Evolutionary conservation across 2,113 vertebrate genomes (phyloP), one percentile per base, ranked within the genome.

Genomic region (Grantiella picta): DNA sequence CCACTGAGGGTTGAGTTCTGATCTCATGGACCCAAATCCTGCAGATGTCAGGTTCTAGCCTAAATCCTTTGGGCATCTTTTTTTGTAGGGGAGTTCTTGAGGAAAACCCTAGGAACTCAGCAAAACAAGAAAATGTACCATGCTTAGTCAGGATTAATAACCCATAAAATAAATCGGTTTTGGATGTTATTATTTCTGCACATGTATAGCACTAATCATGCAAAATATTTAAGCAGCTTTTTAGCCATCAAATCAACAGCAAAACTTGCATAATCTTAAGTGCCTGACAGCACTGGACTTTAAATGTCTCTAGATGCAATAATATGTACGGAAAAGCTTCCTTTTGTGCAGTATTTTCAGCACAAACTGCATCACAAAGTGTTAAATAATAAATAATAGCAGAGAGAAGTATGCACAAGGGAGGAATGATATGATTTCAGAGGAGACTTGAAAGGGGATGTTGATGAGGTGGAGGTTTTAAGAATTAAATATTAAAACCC

Each of bases 381-480:
- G 90, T 94, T 96, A 95, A 97, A 97, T 95, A 97, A 97, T 96
- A 94, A 90, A 95, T 97, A 94, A 92, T 77, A 89, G 72, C 70
- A 75, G 77, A 82, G 65, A 88, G 89, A 90, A 84, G 66, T 70
- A 94, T 73, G 70, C 92, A 86, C 90, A 84, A 70, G 92, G 86
- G 95, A 96, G 81, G 79, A 86, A 64, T 79, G 65, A 90, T 86
- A 92, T 5, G 71, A 94, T 95, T 96, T 92, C 94, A 89, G 91
- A 82, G 70, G 94, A 95, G 90, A 89, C 89, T 91, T 95, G 85
- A 85, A 93, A 94, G 70, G 47, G 80, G 68, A 89, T 94, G 94
- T 82, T 90, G 93, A 96, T 92, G 93, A 95, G 94, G 90, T 87
- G 70, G 82, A 95, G 82, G 83, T 83, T 97, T 96, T 88, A 94